Percentiles rank a stretch among this genome's conserved stretches.
Evolutionary conservation across 2,888 invertebrate genomes (phyloP).

Genomic region (Tethea ocularis): DNA sequence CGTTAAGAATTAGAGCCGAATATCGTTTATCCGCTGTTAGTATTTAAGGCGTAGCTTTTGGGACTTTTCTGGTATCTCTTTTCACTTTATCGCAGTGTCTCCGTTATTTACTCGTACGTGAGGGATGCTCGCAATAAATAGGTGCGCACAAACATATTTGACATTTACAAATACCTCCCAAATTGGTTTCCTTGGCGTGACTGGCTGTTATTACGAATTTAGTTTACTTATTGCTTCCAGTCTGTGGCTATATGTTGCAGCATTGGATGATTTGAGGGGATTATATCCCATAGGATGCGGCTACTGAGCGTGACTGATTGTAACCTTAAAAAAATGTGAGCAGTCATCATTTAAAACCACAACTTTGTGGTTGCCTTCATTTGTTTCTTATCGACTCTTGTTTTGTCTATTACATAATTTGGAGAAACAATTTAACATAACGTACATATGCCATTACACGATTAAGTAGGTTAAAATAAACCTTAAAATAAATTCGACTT

Average conservation of each 20-base stretch:
- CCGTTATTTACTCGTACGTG: slow-evolving; percentile 82
- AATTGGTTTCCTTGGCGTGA: slow-evolving; percentile 79
- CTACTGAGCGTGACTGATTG: not conserved
- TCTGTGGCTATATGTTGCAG: slow-evolving; percentile 47
- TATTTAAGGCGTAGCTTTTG: slow-evolving; percentile 62
- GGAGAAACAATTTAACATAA: not conserved
- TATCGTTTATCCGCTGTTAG: slow-evolving; percentile 39
- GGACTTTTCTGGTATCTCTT: slow-evolving; percentile 75
- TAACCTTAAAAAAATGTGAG: not conserved
- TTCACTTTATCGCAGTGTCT: slow-evolving; percentile 82
- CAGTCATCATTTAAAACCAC: not conserved
- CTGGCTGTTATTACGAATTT: slow-evolving; percentile 76
- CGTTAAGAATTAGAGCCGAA: slow-evolving; percentile 44
- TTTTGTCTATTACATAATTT: not conserved
- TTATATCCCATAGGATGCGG: slow-evolving; percentile 3
- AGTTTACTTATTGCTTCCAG: slow-evolving; percentile 71
- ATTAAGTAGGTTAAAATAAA: no score
- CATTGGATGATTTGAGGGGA: slow-evolving; percentile 36
- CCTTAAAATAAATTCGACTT: no score
- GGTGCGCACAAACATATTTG: slow-evolving; percentile 81
- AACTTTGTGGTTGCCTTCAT: not conserved
- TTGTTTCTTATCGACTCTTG: not conserved
- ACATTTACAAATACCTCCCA: slow-evolving; percentile 81
- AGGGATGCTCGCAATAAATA: slow-evolving; percentile 82
- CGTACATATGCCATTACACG: no score